Conservation (phyloP, 2,888 invertebrate species). For the Furcula furcula region DNA sequence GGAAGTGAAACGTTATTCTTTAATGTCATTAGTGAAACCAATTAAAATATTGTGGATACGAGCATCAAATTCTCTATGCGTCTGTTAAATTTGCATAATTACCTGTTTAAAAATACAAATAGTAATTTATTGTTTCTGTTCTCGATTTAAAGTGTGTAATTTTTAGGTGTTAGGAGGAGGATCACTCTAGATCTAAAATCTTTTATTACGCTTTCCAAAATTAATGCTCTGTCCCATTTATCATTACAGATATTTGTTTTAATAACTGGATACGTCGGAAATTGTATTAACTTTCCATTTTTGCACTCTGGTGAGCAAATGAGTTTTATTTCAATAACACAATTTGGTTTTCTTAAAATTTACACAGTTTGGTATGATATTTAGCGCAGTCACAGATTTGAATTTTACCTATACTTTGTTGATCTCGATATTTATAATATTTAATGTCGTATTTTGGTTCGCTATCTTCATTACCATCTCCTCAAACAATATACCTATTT, state of each 20-base stretch:
- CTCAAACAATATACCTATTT: too few relatives aligned
- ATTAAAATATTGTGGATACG: conserved; percentile 46
- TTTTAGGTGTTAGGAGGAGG: neutral
- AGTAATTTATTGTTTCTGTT: conserved; percentile 14
- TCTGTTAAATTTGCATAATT: conserved; percentile 25
- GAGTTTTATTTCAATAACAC: too few relatives aligned
- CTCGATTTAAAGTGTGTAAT: neutral
- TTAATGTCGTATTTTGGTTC: too few relatives aligned
- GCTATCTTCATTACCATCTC: too few relatives aligned
- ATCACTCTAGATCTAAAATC: neutral
- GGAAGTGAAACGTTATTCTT: conserved; percentile 42
- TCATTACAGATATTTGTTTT: neutral
- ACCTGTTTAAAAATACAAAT: conserved; percentile 11
- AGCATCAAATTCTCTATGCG: conserved; percentile 13
- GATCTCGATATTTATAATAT: too few relatives aligned
- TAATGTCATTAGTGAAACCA: conserved; percentile 39
- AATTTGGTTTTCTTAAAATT: too few relatives aligned
- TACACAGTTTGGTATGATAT: too few relatives aligned
- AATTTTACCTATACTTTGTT: too few relatives aligned
- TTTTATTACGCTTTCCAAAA: conserved; percentile 2
- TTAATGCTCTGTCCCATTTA: neutral
- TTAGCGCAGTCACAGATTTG: too few relatives aligned
- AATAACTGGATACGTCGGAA: too few relatives aligned
- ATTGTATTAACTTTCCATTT: too few relatives aligned
- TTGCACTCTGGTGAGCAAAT: too few relatives aligned